Evolutionary conservation across 2,797 vertebrate genomes (phyloP), one percentile per base, ranked within the genome.

Genomic region (Pantherophis vulpinus): DNA sequence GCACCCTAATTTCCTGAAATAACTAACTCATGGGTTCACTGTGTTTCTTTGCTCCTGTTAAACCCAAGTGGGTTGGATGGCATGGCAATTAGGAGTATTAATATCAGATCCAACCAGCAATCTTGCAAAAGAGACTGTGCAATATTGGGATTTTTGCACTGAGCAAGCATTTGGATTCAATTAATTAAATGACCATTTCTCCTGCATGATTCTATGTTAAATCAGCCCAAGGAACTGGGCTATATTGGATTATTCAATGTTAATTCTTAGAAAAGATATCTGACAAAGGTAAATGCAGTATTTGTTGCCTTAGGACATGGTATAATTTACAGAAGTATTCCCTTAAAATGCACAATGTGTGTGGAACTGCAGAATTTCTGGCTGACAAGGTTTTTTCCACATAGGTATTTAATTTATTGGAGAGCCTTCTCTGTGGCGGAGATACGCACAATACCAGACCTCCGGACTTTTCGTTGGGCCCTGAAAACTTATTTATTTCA

Each of bases 341-440:
- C 20, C 51, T 37, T 13, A 60, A 20, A 25, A 47, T 87, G 87
- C 25, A 87, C 3, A 20, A 18, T 58, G 32, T 90, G 88, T 90
- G 29, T 66, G 56, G 58, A 59, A 89, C 88, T 88, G 23, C 86
- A 93, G 42, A 93, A 86, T 61, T 88, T 91, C 90, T 83, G 90
- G 86, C 66, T 93, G 90, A 93, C 90, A 83, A 83, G 66, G 23
- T 93, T 91, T 93, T 83, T 74, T 70, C 29, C 51, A 79, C 56
- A n/a, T 23, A 54, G 86, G 63, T 91, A 93, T 93, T 91, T 91
- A 61, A 42, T 42, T 42, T 42, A 42, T 42, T 42, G 42, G 42
- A 42, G 42, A 42, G 42, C 42, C 42, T 42, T 42, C 42, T 42
- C 42, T 42, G 42, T 42, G 42, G 42, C 42, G 3, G 42, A 42